Evolutionary conservation across 2,797 vertebrate species (phyloP).

Genomic region (Sphaeramia orbicularis): DNA sequence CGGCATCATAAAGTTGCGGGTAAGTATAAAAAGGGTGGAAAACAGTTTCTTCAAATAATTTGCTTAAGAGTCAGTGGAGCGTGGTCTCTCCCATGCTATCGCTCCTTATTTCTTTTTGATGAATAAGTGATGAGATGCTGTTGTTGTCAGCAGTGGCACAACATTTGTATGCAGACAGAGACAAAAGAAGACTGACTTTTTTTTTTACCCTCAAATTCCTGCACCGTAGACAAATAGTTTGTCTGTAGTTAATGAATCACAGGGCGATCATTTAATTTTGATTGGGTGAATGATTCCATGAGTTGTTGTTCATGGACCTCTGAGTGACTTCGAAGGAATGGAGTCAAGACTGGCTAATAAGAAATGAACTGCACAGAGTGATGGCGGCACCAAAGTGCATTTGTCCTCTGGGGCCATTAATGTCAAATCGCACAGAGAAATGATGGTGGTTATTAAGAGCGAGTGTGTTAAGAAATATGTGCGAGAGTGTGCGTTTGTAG

Average conservation of each 20-base stretch:
- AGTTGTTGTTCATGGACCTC: slow-evolving; percentile 54
- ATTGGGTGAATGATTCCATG: slow-evolving; percentile 49
- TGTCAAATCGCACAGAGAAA: slow-evolving; percentile 61
- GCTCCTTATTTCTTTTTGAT: slow-evolving; percentile 50
- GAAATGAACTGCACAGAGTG: slow-evolving; percentile 60
- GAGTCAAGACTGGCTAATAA: slow-evolving; percentile 63
- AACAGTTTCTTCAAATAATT: slow-evolving; percentile 44
- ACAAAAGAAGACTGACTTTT: slow-evolving; percentile 10
- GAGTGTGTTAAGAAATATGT: slow-evolving; percentile 24
- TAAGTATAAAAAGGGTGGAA: not conserved
- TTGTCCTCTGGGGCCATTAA: slow-evolving; percentile 68
- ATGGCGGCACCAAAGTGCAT: slow-evolving; percentile 52
- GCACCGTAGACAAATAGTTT: slow-evolving; percentile 48
- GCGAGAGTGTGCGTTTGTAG: slow-evolving; percentile 23
- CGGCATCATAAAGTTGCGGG: slow-evolving; percentile 20
- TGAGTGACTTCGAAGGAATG: slow-evolving; percentile 60
- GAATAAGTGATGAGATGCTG: slow-evolving; percentile 58
- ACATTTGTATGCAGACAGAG: slow-evolving; percentile 52
- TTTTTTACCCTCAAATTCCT: not conserved
- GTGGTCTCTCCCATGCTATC: slow-evolving; percentile 12
- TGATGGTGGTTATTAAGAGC: slow-evolving; percentile 51
- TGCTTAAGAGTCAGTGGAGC: slow-evolving; percentile 36
- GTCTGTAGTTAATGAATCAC: slow-evolving; percentile 69
- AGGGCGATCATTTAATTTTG: slow-evolving; percentile 62
- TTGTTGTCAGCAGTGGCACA: slow-evolving; percentile 18